These are phyloP conservation scores for Microplitis mediator DNA, from an alignment of 1,140 invertebrate genomes.

Conservation along the genomic window DNA sequence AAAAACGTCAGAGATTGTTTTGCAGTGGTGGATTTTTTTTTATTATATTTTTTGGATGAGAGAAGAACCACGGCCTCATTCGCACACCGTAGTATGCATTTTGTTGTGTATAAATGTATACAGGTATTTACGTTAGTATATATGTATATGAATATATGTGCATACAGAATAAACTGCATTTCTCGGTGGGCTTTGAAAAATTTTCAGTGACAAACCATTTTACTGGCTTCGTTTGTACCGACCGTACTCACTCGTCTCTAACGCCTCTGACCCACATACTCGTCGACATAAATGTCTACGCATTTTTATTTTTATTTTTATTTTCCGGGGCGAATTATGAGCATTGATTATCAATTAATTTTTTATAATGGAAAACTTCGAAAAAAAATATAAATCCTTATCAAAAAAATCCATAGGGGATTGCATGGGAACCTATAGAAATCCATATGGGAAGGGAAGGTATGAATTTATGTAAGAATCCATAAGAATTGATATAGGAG, in stretches of 20 bases:
- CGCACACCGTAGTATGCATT: neutral
- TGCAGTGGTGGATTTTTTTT: neutral
- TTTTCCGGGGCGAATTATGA: no score
- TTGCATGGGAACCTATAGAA: no score
- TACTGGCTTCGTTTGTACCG: constrained; percentile 14
- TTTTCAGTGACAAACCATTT: constrained; percentile 27
- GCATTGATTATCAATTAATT: no score
- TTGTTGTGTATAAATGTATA: neutral
- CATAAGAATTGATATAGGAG: no score
- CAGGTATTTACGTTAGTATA: neutral
- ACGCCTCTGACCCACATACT: constrained; percentile 20
- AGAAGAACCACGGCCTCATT: neutral
- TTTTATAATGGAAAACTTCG: no score
- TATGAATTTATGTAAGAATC: no score
- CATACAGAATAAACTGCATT: neutral
- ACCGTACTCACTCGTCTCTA: no score
- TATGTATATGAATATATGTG: neutral
- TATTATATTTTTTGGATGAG: neutral
- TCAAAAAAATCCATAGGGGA: no score
- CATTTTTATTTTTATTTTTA: neutral
- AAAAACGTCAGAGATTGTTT: no score
- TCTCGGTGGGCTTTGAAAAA: constrained; percentile 16
- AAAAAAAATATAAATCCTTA: no score
- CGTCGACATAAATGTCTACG: constrained; percentile 15
- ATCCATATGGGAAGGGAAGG: no score